Conservation (phyloP, 2,113 vertebrate genomes). For the Aldabrachelys gigantea region DNA sequence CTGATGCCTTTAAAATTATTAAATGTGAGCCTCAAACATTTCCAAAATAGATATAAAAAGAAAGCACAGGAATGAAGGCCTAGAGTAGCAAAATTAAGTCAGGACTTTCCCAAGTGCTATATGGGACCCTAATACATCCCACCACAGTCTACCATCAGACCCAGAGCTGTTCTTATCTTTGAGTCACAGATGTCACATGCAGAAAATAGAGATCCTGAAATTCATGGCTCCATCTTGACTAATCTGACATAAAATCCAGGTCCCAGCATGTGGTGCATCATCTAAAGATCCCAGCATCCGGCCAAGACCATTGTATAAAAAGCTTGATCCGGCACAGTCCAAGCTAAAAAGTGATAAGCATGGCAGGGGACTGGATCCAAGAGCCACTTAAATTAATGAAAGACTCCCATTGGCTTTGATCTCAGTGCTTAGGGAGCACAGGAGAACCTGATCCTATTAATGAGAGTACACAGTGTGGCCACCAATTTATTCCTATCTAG, state of each 20-base stretch:
- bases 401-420: not conserved
- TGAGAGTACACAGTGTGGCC: not conserved
- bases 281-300: not conserved
- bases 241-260: not conserved
- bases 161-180: not conserved
- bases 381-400: not conserved
- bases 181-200: not conserved
- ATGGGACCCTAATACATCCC: not conserved
- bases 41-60: not conserved
- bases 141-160: not conserved
- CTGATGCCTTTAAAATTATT: not conserved
- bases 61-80: not conserved
- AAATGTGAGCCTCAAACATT: not conserved
- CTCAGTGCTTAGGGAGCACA: rapidly evolving
- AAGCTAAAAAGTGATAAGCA: slow-evolving; percentile 3
- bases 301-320: not conserved
- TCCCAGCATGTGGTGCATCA: not conserved
- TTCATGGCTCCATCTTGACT: not conserved
- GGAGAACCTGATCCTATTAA: not conserved
- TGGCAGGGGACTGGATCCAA: not conserved
- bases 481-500: not conserved
- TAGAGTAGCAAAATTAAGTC: not conserved
- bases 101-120: not conserved
- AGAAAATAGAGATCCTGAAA: rapidly evolving
- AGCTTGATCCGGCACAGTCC: not conserved